Base-by-base conservation (phyloP, 2,888 invertebrate species). In the Eupsilia transversa region DNA sequence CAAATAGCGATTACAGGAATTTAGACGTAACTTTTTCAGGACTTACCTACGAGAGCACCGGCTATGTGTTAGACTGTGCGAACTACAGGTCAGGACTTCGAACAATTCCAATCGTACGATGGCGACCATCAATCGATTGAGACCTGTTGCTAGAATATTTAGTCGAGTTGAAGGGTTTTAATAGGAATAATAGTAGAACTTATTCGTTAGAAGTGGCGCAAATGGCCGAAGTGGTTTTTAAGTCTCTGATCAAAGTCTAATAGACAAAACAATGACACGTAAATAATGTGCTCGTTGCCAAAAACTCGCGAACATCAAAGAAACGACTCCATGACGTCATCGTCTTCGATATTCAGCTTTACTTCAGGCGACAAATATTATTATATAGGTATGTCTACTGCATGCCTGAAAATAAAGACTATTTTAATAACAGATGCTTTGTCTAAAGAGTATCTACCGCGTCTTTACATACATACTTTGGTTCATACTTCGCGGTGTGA, bases 211-310 rank as follows among this genome's bases (percentile, higher is more conserved):
- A 43, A 43, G 7, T 23, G 14, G 23, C 9, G 9, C 14, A 46
- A 30, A 23, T 41, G n/a, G n/a, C n/a, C n/a, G n/a, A n/a, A n/a
- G n/a, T n/a, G n/a, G n/a, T 30, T 43, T 38, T 61, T 43, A 20
- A 35, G 14, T 54, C 17, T 72, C 6, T 27, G 12, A 2, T 67
- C 2, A 35, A 41, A 35, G 1, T 12, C 59, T n/a, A 33, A 3
- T 33, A 52, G 49, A 56, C 5, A 35, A 46, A 65, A 65, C 23
- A 54, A 38, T 43, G 41, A 9, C 27, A 35, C 33, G 33, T 69
- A 6, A 41, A 14, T 27, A 49, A 46, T 35, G 35, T 9, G 23
- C 12, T 74, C 43, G 72, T 23, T 63, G 75, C 63, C 46, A 77
- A 49, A 56, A 60, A 60, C 17, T 27, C 10, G 7, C 20, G 23